Evolutionary conservation across 2,888 invertebrate species (phyloP), one percentile per base, ranked within the genome.

Genomic region (Stenichneumon culpator): DNA sequence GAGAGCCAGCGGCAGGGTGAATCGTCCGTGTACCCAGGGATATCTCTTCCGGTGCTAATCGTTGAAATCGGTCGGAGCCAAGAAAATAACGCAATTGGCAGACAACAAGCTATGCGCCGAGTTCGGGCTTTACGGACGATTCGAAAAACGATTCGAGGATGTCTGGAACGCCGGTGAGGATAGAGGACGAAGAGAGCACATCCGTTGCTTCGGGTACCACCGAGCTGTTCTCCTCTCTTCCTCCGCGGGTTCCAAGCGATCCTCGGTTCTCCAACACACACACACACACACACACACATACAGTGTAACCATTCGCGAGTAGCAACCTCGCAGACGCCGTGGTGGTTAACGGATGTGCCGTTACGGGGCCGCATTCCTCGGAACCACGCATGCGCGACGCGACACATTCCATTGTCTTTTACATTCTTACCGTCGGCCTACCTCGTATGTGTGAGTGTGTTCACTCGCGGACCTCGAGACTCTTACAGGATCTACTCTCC

Each of bases 381-480:
- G 89, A 92, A 90, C 89, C 91, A 92, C 92, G 93, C 93, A 93
- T 93, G 93, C 93, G 93, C 93, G 90, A 93, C 92, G 91, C 93
- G 91, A 92, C 91, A 92, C 92, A 92, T 92, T 93, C 92, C 93
- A 93, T 92, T 93, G 92, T 93, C 92, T 92, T 92, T 92, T 91
- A 91, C 92, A 92, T 92, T 93, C 92, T 91, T 91, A 82, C 73
- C 63, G 70, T 67, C 79, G 89, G 84, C 88, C 88, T 85, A 79
- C 82, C 78, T 73, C 78, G 69, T 89, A 86, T 84, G 77, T 86
- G 79, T 75, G 39, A 39, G 39, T 52, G 69, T 72, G 25, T 32
- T 60, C 28, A 65, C 70, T 74, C 47, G 68, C 73, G 68, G 22
- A 73, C 78, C 70, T 77, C 50, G 39, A 25, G 67, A 84, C 57